Conservation (phyloP, 2,888 invertebrate species). For the Andrena minutula region DNA sequence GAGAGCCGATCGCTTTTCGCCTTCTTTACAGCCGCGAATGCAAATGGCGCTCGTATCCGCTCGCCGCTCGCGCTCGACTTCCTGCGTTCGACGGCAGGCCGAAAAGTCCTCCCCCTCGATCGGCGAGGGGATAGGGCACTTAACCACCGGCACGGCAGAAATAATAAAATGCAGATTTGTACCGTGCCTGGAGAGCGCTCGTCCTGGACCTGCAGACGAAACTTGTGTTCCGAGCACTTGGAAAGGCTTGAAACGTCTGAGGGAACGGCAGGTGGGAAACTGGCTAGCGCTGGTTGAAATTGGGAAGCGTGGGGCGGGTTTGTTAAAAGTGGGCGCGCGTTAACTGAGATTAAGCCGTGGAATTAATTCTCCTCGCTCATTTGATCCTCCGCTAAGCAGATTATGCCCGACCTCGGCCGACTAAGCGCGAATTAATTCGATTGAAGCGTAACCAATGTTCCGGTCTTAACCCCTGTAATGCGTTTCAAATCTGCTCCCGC, state of each 20-base stretch:
- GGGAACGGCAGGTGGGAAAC: too few species aligned
- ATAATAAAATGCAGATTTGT: conserved; percentile 83
- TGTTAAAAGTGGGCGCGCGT: conserved; percentile 7
- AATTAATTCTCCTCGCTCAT: conserved; percentile 47
- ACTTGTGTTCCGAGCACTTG: background rate
- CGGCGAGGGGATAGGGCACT: conserved; percentile 67
- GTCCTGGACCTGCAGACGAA: conserved; percentile 2
- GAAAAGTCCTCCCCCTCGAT: conserved; percentile 50
- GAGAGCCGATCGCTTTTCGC: conserved; percentile 78
- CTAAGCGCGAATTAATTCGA: conserved; percentile 45
- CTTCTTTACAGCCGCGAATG: conserved; percentile 82
- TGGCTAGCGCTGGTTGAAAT: background rate
- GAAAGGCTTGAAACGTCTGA: background rate
- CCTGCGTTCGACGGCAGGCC: conserved; percentile 61
- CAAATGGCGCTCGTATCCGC: conserved; percentile 83
- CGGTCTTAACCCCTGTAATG: background rate
- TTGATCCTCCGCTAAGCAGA: conserved; percentile 46
- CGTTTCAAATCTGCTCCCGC: background rate
- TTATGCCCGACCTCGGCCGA: conserved; percentile 36
- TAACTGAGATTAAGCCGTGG: conserved; percentile 42
- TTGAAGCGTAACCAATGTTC: conserved; percentile 49
- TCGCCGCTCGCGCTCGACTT: conserved; percentile 72
- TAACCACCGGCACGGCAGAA: conserved; percentile 80
- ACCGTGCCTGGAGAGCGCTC: conserved; percentile 15
- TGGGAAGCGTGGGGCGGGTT: background rate